Evolutionary conservation across 2,797 vertebrate genomes (phyloP).

Genomic region (Alosa sapidissima): DNA sequence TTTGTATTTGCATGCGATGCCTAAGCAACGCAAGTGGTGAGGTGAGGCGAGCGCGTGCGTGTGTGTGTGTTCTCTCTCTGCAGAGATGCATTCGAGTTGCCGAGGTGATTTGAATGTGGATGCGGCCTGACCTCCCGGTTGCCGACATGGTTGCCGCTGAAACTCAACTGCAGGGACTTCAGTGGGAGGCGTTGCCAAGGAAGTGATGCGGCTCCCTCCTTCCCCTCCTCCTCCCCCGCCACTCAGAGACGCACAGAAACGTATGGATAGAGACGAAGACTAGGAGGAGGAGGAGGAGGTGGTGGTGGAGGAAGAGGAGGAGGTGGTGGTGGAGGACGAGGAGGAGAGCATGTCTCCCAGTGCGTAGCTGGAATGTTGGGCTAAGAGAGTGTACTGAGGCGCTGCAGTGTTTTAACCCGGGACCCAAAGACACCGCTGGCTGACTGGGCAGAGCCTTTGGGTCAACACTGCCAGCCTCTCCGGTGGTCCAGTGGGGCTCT

Average conservation of each 20-base stretch:
- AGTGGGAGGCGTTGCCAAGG: slow-evolving; percentile 20
- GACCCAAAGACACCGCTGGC: not conserved
- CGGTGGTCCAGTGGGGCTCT: too few relatives aligned
- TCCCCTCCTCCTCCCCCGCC: not conserved
- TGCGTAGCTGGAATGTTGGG: not conserved
- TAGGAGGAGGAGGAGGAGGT: not conserved
- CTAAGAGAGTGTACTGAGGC: too few relatives aligned
- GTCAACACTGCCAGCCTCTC: not conserved
- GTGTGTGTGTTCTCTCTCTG: not conserved
- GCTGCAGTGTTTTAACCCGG: not conserved
- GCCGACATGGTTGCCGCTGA: not conserved
- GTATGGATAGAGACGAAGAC: not conserved
- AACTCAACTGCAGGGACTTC: not conserved
- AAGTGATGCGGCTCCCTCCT: not conserved
- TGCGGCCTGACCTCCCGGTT: slow-evolving; percentile 1
- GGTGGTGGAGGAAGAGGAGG: not conserved
- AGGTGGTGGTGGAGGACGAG: not conserved
- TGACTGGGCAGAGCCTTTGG: too few relatives aligned
- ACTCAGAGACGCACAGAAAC: not conserved
- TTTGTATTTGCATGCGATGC: not conserved
- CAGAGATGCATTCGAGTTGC: not conserved
- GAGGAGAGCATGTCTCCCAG: not conserved
- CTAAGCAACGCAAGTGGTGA: too few relatives aligned
- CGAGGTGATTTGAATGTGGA: not conserved
- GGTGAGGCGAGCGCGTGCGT: not conserved